A percentile compares a stretch with the other conserved stretches of the same genome.
These are phyloP conservation scores for Tyria jacobaeae DNA, from an alignment of 2,888 invertebrate genomes.

Conservation along the genomic window DNA sequence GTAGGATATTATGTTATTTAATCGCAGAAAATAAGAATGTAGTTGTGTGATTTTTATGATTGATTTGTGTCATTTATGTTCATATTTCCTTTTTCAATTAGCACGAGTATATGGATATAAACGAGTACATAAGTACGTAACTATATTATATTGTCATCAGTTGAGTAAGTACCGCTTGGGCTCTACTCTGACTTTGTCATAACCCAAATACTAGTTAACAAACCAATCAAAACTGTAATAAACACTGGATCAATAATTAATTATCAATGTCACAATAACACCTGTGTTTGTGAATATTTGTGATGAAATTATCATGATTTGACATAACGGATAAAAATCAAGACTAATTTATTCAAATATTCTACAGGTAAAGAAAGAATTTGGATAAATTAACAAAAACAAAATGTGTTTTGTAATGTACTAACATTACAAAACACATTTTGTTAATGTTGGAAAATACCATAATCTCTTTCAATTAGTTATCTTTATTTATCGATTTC, in stretches of 20 bases:
- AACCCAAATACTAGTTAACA: too few relatives aligned
- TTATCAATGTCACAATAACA: neutral
- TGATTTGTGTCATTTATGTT: neutral
- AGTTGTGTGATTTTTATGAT: neutral
- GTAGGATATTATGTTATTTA: neutral
- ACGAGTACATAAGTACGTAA: neutral
- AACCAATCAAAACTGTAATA: neutral
- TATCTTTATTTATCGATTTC: conserved; percentile 10
- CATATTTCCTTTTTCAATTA: neutral
- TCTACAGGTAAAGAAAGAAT: neutral
- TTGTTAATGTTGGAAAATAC: conserved; percentile 1
- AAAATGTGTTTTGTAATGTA: too few relatives aligned
- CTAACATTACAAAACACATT: neutral
- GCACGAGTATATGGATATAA: neutral
- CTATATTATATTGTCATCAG: neutral
- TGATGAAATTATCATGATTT: neutral
- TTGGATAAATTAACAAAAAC: neutral
- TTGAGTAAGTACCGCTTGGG: neutral
- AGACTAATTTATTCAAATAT: neutral
- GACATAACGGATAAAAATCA: neutral
- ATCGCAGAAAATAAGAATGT: neutral
- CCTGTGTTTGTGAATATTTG: neutral
- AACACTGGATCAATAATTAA: neutral
- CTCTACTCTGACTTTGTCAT: neutral
- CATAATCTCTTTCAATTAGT: conserved; percentile 3